Evolutionary conservation across 2,888 invertebrate genomes (phyloP), one percentile per base, ranked within the genome.

Genomic region (Anoncus sp.): DNA sequence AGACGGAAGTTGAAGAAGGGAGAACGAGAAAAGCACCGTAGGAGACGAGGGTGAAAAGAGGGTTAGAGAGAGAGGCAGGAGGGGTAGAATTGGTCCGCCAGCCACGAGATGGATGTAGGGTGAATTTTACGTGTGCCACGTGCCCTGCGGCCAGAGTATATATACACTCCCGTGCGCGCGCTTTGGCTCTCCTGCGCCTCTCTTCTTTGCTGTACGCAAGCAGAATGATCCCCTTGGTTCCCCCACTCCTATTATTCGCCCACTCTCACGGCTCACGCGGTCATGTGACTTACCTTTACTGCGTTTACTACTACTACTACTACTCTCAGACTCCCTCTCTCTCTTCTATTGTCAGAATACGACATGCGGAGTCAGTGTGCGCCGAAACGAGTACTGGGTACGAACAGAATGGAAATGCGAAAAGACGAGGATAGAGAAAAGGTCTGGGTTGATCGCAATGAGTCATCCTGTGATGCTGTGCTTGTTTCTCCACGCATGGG

Each of bases 261-360:
- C 75, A 69, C 75, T 75, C 60, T 60, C 35, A 27, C 57, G 3
- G 12, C 55, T 38, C 5, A 27, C 72, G 74, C 78, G 82, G 73
- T 82, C 83, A 81, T 83, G 78, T 79, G 83, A 87, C 85, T 87
- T 87, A 87, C 87, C 87, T 87, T 87, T 85, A 84, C 85, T 81
- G 84, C 84, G 83, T 87, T 87, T 85, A 82, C 87, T 82, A 85
- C 24, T 14, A 14, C 59, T 20, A n/a, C 22, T 40, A 2, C 22
- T 20, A 22, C 27, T 16, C 22, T 22, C 35, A 83, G 83, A 78
- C 84, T 86, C 82, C 18, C 35, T 45, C 69, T n/a, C 57, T 71
- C 47, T 60, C 38, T 45, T 75, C 79, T 49, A 81, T 82, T 82
- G 77, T 79, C 49, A 53, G 38, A 16, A 59, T 57, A n/a, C 59